These are phyloP conservation scores for Maconellicoccus hirsutus DNA, from an alignment of 1,140 invertebrate genomes.

Conservation along the genomic window DNA sequence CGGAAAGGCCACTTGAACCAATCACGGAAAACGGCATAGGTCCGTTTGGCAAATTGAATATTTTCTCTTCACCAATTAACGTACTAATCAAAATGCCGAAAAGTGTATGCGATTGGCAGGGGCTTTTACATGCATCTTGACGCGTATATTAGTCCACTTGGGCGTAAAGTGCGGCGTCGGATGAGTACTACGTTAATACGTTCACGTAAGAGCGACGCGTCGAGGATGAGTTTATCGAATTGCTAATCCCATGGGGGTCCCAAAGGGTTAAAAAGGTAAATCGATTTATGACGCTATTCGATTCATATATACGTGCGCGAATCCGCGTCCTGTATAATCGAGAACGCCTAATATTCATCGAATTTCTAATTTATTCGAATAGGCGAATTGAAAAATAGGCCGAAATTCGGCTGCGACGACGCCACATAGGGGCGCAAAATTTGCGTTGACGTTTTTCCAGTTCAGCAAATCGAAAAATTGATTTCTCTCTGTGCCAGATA, in stretches of 20 bases:
- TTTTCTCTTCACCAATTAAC: conserved; percentile 14
- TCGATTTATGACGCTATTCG: conserved; percentile 8
- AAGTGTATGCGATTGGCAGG: not conserved
- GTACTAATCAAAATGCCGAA: conserved; percentile 13
- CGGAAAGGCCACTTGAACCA: not conserved
- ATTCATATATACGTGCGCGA: not conserved
- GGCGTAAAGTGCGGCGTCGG: not conserved
- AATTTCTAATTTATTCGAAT: conserved; percentile 16
- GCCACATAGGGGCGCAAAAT: conserved; percentile 1
- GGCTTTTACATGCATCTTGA: conserved; percentile 2
- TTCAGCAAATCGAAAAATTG: conserved; percentile 21
- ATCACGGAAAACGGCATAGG: not conserved
- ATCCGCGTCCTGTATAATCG: not conserved
- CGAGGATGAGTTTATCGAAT: not conserved
- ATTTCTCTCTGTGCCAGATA: not conserved
- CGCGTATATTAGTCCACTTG: not conserved
- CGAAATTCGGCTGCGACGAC: not conserved
- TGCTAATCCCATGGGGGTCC: not conserved
- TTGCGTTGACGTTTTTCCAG: conserved; percentile 12
- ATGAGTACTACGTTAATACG: not conserved
- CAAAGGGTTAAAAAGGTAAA: conserved; percentile 3
- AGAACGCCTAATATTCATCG: conserved; percentile 1
- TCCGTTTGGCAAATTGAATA: conserved; percentile 10
- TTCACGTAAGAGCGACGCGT: too few relatives aligned
- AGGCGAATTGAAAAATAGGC: not conserved